Conservation (phyloP, 2,888 invertebrate species). For the Drosophila macrospina region DNA sequence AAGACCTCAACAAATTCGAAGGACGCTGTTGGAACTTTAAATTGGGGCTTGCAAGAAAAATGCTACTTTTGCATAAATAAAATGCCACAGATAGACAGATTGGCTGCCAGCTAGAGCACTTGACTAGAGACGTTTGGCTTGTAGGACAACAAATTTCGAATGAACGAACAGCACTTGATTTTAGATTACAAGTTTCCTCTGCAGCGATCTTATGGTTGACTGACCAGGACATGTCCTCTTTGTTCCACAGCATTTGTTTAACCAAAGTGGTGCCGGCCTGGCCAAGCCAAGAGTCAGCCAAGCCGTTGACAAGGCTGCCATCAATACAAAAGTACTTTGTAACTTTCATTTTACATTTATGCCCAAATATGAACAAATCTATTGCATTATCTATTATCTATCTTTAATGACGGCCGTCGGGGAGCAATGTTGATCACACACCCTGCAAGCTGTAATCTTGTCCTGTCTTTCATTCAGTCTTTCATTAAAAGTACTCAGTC, state of each 20-base stretch:
- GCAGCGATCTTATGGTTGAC: slow-evolving; percentile 46
- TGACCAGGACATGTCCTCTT: slow-evolving; percentile 21
- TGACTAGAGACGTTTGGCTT: slow-evolving; percentile 37
- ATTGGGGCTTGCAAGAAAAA: slow-evolving; percentile 54
- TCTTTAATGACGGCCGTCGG: neutral
- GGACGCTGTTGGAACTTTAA: slow-evolving; percentile 59
- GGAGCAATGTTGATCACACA: neutral
- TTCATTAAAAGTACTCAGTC: neutral
- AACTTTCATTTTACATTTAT: neutral
- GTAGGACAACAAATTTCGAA: slow-evolving; percentile 52
- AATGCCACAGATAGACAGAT: slow-evolving; percentile 66
- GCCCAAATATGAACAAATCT: neutral
- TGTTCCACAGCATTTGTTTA: slow-evolving; percentile 5
- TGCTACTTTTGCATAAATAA: slow-evolving; percentile 76
- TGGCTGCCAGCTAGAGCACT: slow-evolving; percentile 44
- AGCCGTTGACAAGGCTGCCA: slow-evolving; percentile 31
- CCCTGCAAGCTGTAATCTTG: neutral
- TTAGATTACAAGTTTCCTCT: slow-evolving; percentile 48
- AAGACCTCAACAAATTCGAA: slow-evolving; percentile 18
- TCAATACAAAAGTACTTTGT: slow-evolving; percentile 22
- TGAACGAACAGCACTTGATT: slow-evolving; percentile 53
- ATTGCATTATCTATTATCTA: slow-evolving; percentile 7
- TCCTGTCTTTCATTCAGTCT: neutral
- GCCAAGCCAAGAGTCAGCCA: slow-evolving; percentile 20
- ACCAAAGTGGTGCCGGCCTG: slow-evolving; percentile 4